These are phyloP conservation scores for Troides helena DNA, from an alignment of 2,888 invertebrate genomes.

Conservation along the genomic window DNA sequence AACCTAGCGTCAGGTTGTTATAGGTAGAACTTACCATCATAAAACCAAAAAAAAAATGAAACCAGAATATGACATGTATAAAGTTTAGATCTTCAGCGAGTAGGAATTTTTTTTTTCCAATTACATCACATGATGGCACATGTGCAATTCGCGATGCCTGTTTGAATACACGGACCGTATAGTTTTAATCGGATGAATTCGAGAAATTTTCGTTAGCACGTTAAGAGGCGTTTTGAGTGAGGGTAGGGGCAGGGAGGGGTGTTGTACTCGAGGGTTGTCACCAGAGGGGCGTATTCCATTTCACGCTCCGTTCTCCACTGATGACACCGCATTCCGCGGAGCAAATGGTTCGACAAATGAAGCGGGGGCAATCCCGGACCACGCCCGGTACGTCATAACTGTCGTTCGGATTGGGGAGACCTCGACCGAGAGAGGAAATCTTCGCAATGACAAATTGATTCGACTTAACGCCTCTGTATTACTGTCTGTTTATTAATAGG, in stretches of 20 bases:
- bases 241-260: conserved; percentile 31
- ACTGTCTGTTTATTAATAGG: conserved; percentile 34
- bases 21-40: too few species aligned
- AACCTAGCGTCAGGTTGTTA: too few species aligned
- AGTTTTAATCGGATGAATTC: conserved; percentile 49
- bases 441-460: conserved; percentile 63
- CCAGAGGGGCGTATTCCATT: conserved; percentile 77
- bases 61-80: neutral
- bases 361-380: conserved; percentile 66
- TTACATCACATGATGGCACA: conserved; percentile 9
- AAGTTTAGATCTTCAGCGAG: neutral
- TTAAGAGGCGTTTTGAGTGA: conserved; percentile 46
- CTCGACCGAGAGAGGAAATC: conserved; percentile 43
- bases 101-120: neutral
- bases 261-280: conserved; percentile 56
- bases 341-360: conserved; percentile 80
- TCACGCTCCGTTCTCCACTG: conserved; percentile 76
- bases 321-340: conserved; percentile 77
- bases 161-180: conserved; percentile 32
- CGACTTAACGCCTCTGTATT: conserved; percentile 52
- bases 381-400: conserved; percentile 77
- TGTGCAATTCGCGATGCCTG: conserved; percentile 27
- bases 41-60: too few species aligned
- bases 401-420: conserved; percentile 54
- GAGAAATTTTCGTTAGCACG: conserved; percentile 71